Evolutionary conservation across 1,140 invertebrate species (phyloP).

Genomic region (Thaumetopoea pityocampa): DNA sequence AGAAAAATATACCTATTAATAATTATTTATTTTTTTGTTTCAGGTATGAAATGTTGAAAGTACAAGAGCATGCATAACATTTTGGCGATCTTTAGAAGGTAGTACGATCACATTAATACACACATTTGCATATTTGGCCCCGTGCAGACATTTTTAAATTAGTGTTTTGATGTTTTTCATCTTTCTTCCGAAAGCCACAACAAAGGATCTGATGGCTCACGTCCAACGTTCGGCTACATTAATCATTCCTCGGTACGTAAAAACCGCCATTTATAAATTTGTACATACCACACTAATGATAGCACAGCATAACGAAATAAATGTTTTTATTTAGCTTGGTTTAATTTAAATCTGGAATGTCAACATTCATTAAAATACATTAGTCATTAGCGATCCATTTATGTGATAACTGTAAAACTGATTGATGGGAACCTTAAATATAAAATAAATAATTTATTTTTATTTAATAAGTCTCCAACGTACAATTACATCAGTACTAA

Average conservation of each 20-base stretch:
- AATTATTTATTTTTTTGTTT: slow-evolving; percentile 30
- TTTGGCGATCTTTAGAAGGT: too few species aligned
- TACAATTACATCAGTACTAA: too few species aligned
- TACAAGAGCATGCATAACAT: background rate
- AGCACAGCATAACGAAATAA: slow-evolving; percentile 17
- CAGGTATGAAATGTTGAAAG: slow-evolving; percentile 33
- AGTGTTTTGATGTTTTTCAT: slow-evolving; percentile 18
- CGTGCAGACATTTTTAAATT: slow-evolving; percentile 6
- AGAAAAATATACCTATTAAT: slow-evolving; percentile 5
- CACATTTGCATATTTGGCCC: background rate
- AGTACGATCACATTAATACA: background rate
- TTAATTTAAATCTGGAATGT: slow-evolving; percentile 9
- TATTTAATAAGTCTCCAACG: too few species aligned
- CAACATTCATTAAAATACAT: slow-evolving; percentile 12
- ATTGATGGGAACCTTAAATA: slow-evolving; percentile 10
- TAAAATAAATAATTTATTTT: too few species aligned
- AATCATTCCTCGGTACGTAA: slow-evolving; percentile 42
- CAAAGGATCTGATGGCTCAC: slow-evolving; percentile 39
- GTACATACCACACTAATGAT: slow-evolving; percentile 24
- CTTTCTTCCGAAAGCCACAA: slow-evolving; percentile 35
- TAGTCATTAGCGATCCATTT: slow-evolving; percentile 20
- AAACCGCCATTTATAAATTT: slow-evolving; percentile 33
- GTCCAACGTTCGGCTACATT: slow-evolving; percentile 41
- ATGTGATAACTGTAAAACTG: slow-evolving; percentile 15
- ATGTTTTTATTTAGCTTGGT: slow-evolving; percentile 14